Base-by-base conservation (phyloP, 2,797 vertebrate genomes). In the Scolopax bukidnonensis region DNA sequence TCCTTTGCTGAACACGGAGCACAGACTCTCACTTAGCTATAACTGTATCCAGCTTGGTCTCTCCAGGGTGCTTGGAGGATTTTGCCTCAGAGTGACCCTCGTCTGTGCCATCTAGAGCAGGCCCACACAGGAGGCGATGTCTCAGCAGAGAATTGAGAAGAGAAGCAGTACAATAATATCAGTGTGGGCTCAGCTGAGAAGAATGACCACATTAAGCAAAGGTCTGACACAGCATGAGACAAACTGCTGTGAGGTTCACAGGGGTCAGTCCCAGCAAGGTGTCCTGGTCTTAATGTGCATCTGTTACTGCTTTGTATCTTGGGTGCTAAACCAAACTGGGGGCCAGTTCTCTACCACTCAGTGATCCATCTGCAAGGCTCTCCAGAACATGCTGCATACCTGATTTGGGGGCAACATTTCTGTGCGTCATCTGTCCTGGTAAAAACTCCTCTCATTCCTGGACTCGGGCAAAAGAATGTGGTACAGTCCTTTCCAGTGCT, bases 161-260 rank as follows among this genome's bases (percentile, higher is more conserved):
- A 33, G 63, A 76, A 30, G 51, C 59, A 48, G 57, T 14, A 21
- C 48, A 57, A 47, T 41, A 53, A 18, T 71, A 71, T 73, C 93
- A 76, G 50, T 4, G 20, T 28, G 36, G 65, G 40, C 91, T 95
- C 83, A 48, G 80, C 33, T 89, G 83, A 95, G 93, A 96, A 92
- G 82, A 90, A 92, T 23, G 50, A 91, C 51, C 41, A 38, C 40
- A 43, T 94, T 87, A 93, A 82, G 77, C 94, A 95, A 82, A 96
- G 91, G 90, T 92, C 93, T 93, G 87, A 84, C 73, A 65, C 53
- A 47, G 53, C 57, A 56, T 23, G 78, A 96, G 87, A 96, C 80
- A 84, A 96, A 95, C 50, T 82, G 76, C 83, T 41, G 28, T 3
- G 20, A 48, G 50, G 50, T 86, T 95, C 79, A 38, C 24, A 27